A percentile compares a stretch with the other conserved stretches of the same genome.
Evolutionary conservation across 1,140 invertebrate species (phyloP).

Genomic region (Harpegnathos saltator): DNA sequence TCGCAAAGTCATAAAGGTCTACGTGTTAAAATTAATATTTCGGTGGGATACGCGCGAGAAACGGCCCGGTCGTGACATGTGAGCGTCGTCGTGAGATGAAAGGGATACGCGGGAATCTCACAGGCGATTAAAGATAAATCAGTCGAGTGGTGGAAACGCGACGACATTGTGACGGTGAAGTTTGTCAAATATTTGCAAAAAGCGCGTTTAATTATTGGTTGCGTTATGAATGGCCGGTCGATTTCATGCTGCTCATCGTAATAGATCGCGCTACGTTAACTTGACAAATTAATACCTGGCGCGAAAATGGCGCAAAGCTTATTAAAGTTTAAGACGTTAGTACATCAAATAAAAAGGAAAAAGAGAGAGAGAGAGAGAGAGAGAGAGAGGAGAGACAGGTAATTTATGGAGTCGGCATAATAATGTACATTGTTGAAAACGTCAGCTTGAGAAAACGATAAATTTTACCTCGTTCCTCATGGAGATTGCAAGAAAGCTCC

Average conservation of each 20-base stretch:
- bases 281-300: slow-evolving; percentile 28
- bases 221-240: background rate
- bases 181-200: background rate
- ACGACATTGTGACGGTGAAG: background rate
- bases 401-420: slow-evolving; percentile 58
- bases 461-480: slow-evolving; percentile 41
- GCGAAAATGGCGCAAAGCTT: background rate
- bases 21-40: slow-evolving; percentile 21
- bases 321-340: slow-evolving; percentile 27
- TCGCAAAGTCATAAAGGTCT: background rate
- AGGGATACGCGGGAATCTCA: too few species aligned
- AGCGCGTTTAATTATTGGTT: background rate
- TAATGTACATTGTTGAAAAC: slow-evolving; percentile 60
- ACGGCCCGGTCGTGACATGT: too few species aligned
- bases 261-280: slow-evolving; percentile 17
- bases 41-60: too few species aligned
- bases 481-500: slow-evolving; percentile 16
- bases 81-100: background rate
- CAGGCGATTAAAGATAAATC: background rate
- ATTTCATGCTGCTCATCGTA: background rate
- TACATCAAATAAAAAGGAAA: slow-evolving; percentile 8
- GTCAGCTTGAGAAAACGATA: slow-evolving; percentile 51
- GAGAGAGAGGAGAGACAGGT: slow-evolving; percentile 8
- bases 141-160: background rate
- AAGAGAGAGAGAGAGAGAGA: too few species aligned